A percentile compares a stretch with the other conserved stretches of the same genome.
These are phyloP conservation scores for Drosophila nigrodunni DNA, from an alignment of 1,140 invertebrate genomes.

Conservation along the genomic window DNA sequence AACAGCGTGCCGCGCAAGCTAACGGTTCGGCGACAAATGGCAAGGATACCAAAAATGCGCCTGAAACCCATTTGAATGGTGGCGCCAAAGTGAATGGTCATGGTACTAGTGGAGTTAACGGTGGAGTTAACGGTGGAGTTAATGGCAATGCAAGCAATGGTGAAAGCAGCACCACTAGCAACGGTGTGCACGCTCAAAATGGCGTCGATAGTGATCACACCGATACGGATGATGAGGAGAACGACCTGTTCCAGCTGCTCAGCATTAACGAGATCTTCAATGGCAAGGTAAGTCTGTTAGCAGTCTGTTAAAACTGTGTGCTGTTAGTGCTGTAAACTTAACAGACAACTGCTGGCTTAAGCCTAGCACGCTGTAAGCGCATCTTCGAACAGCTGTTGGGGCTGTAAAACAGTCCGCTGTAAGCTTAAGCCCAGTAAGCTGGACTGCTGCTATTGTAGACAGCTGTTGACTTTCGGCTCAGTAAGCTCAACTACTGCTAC, in stretches of 20 bases:
- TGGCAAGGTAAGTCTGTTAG: slow-evolving; percentile 90
- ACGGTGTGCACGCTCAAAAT: slow-evolving; percentile 52
- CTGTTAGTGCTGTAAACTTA: neutral
- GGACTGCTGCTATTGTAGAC: neutral
- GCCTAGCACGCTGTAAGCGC: too few species aligned
- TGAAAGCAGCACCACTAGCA: neutral
- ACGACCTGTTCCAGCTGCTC: slow-evolving; percentile 86
- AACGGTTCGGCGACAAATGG: slow-evolving; percentile 54
- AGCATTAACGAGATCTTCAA: slow-evolving; percentile 98
- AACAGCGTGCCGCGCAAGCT: slow-evolving; percentile 59
- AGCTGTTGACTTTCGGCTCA: too few species aligned
- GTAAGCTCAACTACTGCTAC: too few species aligned
- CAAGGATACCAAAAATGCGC: slow-evolving; percentile 6
- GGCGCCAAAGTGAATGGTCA: slow-evolving; percentile 70
- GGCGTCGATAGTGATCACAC: slow-evolving; percentile 71
- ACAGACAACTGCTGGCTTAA: neutral
- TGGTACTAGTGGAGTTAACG: slow-evolving; percentile 43
- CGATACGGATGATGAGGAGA: slow-evolving; percentile 73
- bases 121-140: slow-evolving; percentile 27
- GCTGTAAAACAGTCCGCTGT: neutral
- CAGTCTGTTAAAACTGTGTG: neutral
- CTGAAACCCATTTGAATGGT: slow-evolving; percentile 42
- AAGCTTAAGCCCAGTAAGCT: neutral
- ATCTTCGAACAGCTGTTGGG: too few species aligned
- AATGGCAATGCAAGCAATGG: slow-evolving; percentile 46